phyloP scores from a whole-genome alignment of 1,140 invertebrate species.

The Diorhabda carinulata region DNA sequence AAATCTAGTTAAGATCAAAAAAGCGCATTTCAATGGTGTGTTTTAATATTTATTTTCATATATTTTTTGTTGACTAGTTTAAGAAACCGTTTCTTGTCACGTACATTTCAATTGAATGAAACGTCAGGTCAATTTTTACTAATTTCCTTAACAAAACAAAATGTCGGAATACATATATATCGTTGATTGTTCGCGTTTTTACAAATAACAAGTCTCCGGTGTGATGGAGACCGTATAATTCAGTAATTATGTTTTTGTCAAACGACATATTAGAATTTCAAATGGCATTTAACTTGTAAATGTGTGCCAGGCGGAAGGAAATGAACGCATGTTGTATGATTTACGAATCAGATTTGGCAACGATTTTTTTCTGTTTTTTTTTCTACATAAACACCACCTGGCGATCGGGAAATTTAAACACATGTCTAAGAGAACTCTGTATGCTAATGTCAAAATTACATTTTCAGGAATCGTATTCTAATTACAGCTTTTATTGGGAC shows the following conservation, averaged over 20 bases:
- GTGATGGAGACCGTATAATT: constrained; percentile 25
- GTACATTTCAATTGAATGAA: constrained; percentile 8
- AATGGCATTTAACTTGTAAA: constrained; percentile 45
- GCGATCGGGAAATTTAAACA: constrained; percentile 21
- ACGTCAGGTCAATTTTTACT: constrained; percentile 32
- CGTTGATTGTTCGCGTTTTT: constrained; percentile 25
- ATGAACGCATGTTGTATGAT: constrained; percentile 37
- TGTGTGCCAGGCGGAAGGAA: constrained; percentile 40
- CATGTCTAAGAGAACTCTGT: constrained; percentile 17
- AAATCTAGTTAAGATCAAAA: too few species aligned
- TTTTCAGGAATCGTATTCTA: too few species aligned
- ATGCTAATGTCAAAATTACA: constrained; percentile 1
- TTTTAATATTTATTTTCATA: too few species aligned
- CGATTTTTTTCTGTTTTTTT: constrained; percentile 18
- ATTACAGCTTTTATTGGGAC: too few species aligned
- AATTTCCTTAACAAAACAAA: constrained; percentile 35
- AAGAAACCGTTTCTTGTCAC: constrained; percentile 7
- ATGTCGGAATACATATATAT: constrained; percentile 26
- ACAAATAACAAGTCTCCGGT: constrained; percentile 5
- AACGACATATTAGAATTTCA: constrained; percentile 39
- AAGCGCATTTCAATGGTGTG: too few species aligned
- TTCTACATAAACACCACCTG: constrained; percentile 25
- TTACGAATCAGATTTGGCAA: constrained; percentile 35
- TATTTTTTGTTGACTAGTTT: neutral
- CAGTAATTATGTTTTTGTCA: constrained; percentile 34